Percentiles rank a stretch among this genome's conserved stretches.
phyloP scores from a whole-genome alignment of 1,140 invertebrate genomes.

The Panagrolaimus sp. region DNA sequence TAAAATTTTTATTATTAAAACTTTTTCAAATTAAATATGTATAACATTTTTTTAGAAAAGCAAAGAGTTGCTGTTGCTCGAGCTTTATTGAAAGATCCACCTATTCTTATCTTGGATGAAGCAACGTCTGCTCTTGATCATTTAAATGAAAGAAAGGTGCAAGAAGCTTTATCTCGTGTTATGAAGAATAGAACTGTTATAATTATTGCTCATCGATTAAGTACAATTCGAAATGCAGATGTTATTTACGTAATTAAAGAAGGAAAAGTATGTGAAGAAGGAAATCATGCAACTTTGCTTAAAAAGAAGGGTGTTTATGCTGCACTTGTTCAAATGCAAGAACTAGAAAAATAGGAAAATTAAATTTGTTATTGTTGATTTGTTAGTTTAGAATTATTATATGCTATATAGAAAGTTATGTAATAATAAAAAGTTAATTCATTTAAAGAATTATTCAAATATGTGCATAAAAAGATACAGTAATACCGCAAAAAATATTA shows the following conservation, averaged over 20 bases:
- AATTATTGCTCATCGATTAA: constrained; percentile 11
- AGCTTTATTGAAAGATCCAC: constrained; percentile 85
- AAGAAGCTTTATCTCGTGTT: constrained; percentile 14
- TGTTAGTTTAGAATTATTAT: no score
- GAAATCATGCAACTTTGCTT: constrained; percentile 6
- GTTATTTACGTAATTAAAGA: constrained; percentile 4
- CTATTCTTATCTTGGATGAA: constrained; percentile 91
- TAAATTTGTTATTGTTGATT: no score
- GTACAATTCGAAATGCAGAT: constrained; percentile 6
- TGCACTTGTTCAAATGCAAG: neutral
- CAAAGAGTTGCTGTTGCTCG: constrained; percentile 91
- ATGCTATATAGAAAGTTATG: no score
- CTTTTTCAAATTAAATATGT: no score
- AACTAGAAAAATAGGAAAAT: neutral
- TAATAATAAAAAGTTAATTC: no score
- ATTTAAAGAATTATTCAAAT: no score
- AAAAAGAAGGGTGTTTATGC: constrained; percentile 3
- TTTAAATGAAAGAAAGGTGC: constrained; percentile 15
- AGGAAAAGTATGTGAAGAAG: constrained; percentile 7
- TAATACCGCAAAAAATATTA: no score
- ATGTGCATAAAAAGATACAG: no score
- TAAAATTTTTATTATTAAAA: no score
- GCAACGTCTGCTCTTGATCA: constrained; percentile 90
- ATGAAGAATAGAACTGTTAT: constrained; percentile 17
- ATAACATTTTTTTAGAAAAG: no score